These are phyloP conservation scores for Charaxes varanes DNA, from an alignment of 1,140 invertebrate genomes.

Conservation along the genomic window DNA sequence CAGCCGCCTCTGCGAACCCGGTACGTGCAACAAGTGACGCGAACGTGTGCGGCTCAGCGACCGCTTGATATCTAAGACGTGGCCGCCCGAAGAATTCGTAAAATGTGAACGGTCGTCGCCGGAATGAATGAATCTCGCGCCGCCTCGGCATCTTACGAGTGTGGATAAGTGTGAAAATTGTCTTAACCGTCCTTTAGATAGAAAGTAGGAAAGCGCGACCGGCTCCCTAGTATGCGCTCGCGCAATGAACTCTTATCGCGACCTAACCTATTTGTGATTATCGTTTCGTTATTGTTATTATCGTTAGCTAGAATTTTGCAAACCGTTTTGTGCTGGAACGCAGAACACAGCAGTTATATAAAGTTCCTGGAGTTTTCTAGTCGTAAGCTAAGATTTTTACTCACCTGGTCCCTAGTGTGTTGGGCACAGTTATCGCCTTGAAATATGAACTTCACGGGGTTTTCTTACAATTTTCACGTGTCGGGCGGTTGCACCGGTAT, in stretches of 20 bases:
- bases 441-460: too few species aligned
- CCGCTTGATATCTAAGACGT: conserved; percentile 16
- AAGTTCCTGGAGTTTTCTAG: too few species aligned
- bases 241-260: conserved; percentile 29
- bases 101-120: conserved; percentile 19
- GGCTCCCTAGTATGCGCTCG: neutral
- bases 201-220: conserved; percentile 24
- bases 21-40: conserved; percentile 76
- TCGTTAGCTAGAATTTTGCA: conserved; percentile 19
- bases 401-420: too few species aligned
- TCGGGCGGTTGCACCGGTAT: conserved; percentile 29
- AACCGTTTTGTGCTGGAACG: too few species aligned
- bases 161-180: too few species aligned
- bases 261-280: conserved; percentile 34
- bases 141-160: conserved; percentile 8
- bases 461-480: neutral
- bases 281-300: conserved; percentile 25
- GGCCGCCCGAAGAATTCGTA: conserved; percentile 4
- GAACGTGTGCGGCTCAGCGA: conserved; percentile 29
- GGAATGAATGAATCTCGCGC: conserved; percentile 19
- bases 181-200: conserved; percentile 12
- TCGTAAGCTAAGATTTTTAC: too few species aligned
- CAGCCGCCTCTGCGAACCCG: conserved; percentile 84
- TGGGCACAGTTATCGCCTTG: too few species aligned
- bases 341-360: too few species aligned